Base-by-base conservation (phyloP, 2,888 invertebrate genomes). In the Taphrorychus bicolor region DNA sequence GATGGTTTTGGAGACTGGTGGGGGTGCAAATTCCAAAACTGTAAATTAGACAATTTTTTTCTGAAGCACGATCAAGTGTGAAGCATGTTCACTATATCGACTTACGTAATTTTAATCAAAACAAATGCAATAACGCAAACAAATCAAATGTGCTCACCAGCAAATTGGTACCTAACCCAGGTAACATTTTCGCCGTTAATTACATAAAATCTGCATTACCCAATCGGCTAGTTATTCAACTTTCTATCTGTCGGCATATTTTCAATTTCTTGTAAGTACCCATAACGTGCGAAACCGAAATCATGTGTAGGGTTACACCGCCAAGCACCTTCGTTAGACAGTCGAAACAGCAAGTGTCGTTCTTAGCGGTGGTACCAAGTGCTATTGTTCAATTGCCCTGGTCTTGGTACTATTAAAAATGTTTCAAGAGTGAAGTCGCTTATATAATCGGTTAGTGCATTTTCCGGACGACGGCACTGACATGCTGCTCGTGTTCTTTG, bases 191-290 rank as follows among this genome's bases (percentile, higher is more conserved):
- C 51, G 16, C 41, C n/a, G 41, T 41, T 45, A 41, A 45, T 40
- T 51, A 42, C 53, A 61, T 51, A 61, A 52, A 52, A 41, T 42
- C 9, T 32, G 18, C 24, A 61, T 61, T 61, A 41, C 53, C 42
- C 42, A 61, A 61, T 51, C 40, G 22, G 32, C 41, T 60, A n/a
- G 52, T 23, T 22, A 60, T 52, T 53, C 42, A 53, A 61, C 60
- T 61, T 61, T 61, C 60, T 61, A 61, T 21, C 60, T 40, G 53
- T 17, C 11, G 32, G 32, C 14, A 45, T 45, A 14, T 45, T 45
- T 22, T 22, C 23, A 11, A 61, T 53, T 61, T 61, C 53, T 61
- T 53, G 42, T 51, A 61, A 52, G 23, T 61, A 16, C 48, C 11
- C 48, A 59, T 32, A 40, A 49, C 18, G 41, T 59, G 52, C 52